Percentiles rank a stretch among this genome's conserved stretches.
These are phyloP conservation scores for Acrossocheilus fasciatus DNA, from an alignment of 2,797 vertebrate species.

Conservation along the genomic window DNA sequence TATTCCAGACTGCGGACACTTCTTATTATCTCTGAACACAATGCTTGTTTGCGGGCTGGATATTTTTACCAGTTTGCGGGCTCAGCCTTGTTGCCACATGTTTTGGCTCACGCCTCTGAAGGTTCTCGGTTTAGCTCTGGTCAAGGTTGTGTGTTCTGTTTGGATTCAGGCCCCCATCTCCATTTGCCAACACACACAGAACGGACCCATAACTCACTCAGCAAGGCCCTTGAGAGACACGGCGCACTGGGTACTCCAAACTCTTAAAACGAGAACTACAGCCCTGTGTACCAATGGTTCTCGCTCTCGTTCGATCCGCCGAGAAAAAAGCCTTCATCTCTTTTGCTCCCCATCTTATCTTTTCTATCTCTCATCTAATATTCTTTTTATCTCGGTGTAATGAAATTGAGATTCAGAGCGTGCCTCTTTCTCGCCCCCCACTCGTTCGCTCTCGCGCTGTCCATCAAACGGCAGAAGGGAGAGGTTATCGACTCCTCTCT, in stretches of 20 bases:
- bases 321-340: slow-evolving; percentile 36
- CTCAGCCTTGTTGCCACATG: slow-evolving; percentile 57
- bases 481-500: slow-evolving; percentile 46
- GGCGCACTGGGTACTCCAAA: slow-evolving; percentile 37
- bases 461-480: slow-evolving; percentile 38
- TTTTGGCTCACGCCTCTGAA: slow-evolving; percentile 60
- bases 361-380: slow-evolving; percentile 52
- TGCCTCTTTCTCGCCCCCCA: slow-evolving; percentile 10
- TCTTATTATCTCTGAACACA: slow-evolving; percentile 46
- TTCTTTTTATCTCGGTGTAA: slow-evolving; percentile 46
- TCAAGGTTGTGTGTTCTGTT: slow-evolving; percentile 68
- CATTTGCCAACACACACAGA: slow-evolving; percentile 73
- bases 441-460: slow-evolving; percentile 10
- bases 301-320: slow-evolving; percentile 11
- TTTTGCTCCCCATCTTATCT: slow-evolving; percentile 43
- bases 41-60: slow-evolving; percentile 39
- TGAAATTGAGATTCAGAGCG: slow-evolving; percentile 50
- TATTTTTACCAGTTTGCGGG: slow-evolving; percentile 50
- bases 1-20: not conserved
- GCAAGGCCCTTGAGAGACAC: slow-evolving; percentile 48
- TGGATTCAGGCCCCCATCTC: slow-evolving; percentile 64
- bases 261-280: slow-evolving; percentile 55
- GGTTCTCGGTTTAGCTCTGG: slow-evolving; percentile 70
- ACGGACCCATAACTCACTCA: slow-evolving; percentile 69
- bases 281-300: not conserved